These are phyloP conservation scores for Cecidostiba fungosa DNA, from an alignment of 2,888 invertebrate species.

Conservation along the genomic window DNA sequence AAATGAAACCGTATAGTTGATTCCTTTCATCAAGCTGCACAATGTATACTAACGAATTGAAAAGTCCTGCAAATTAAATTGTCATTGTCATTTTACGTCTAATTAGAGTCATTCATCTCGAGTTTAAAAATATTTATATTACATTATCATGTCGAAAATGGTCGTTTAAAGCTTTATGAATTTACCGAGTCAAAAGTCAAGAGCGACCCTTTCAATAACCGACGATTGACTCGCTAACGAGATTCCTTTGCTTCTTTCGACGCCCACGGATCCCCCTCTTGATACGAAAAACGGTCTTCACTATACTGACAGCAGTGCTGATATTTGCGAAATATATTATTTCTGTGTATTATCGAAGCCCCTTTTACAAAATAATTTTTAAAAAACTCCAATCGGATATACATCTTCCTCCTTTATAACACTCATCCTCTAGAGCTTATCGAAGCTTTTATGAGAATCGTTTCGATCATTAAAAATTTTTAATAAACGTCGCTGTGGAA, in stretches of 20 bases:
- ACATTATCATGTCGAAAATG: not conserved
- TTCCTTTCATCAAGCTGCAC: not conserved
- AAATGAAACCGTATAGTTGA: not conserved
- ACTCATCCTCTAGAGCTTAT: not conserved
- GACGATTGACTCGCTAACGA: slow-evolving; percentile 50
- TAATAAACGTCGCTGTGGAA: slow-evolving; percentile 34
- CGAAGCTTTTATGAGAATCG: slow-evolving; percentile 23
- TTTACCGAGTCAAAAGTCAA: not conserved
- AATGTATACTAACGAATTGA: not conserved
- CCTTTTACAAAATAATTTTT: too few relatives aligned
- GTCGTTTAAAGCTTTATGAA: not conserved
- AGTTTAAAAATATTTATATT: not conserved
- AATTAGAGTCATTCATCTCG: not conserved
- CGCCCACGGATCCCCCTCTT: not conserved
- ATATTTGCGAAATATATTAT: slow-evolving; percentile 13
- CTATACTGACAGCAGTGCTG: not conserved
- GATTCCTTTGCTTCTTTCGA: slow-evolving; percentile 20
- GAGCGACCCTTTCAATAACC: slow-evolving; percentile 31
- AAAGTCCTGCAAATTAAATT: not conserved
- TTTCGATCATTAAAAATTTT: slow-evolving; percentile 49
- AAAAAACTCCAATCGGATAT: not conserved
- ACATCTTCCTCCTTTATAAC: not conserved
- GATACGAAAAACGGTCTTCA: not conserved
- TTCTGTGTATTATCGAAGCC: too few relatives aligned
- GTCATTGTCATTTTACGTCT: not conserved